Conservation (phyloP, 2,113 vertebrate genomes). For the Psilopsiagon aurifrons region DNA sequence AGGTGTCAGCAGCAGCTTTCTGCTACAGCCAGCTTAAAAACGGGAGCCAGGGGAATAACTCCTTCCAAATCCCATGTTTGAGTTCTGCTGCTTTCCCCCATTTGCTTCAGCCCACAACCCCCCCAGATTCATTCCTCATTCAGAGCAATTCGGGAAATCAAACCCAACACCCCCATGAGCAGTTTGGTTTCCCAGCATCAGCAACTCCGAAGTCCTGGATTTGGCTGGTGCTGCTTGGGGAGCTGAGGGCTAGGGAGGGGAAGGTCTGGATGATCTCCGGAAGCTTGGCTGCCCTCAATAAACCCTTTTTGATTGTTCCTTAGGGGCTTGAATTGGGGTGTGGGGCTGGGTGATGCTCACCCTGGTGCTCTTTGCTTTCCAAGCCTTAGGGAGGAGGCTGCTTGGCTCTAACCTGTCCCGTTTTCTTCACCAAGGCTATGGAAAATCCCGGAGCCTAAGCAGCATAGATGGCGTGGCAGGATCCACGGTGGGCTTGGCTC, state of each 20-base stretch:
- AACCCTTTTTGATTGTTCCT: background rate
- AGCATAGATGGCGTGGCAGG: slow-evolving; percentile 61
- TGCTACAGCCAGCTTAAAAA: background rate
- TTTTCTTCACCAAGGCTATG: slow-evolving; percentile 72
- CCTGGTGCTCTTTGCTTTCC: background rate
- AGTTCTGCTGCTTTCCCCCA: background rate
- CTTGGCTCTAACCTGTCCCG: slow-evolving; percentile 20
- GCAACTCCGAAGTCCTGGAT: fast-evolving
- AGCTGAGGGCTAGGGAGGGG: background rate
- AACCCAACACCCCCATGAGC: background rate
- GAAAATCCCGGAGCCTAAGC: slow-evolving; percentile 71
- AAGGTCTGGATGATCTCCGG: background rate
- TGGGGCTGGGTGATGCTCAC: background rate
- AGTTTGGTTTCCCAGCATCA: background rate
- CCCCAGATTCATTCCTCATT: slow-evolving; percentile 5
- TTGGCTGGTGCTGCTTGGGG: background rate
- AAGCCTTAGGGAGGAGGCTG: background rate
- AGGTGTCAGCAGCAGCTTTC: slow-evolving; percentile 37
- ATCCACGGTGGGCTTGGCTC: slow-evolving; percentile 53
- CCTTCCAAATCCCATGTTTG: background rate
- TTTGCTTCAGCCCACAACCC: slow-evolving; percentile 28
- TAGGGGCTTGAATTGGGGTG: background rate
- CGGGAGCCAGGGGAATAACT: background rate
- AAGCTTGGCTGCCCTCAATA: background rate
- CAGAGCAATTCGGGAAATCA: background rate